Evolutionary conservation across 2,797 vertebrate species (phyloP).

Genomic region (Acipenser oxyrinchus): DNA sequence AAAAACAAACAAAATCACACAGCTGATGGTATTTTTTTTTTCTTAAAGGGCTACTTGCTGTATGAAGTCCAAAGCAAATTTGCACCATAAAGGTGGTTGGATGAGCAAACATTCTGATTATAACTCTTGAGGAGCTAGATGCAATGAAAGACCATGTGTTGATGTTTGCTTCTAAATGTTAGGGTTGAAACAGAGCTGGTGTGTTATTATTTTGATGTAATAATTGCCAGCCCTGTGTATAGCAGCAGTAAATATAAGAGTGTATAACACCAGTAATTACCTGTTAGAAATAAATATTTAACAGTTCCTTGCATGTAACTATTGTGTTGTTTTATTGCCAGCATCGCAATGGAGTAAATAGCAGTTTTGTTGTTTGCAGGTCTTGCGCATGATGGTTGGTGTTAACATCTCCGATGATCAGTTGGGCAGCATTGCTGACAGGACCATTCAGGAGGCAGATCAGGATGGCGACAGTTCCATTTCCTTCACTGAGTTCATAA

Average conservation of each 20-base stretch:
- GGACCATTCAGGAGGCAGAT: constrained; percentile 96
- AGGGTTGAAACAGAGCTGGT: background rate
- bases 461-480: constrained; percentile 92
- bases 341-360: background rate
- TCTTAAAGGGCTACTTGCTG: background rate
- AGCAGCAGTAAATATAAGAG: too few relatives aligned
- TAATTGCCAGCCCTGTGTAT: background rate
- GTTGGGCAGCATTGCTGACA: constrained; percentile 92
- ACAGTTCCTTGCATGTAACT: background rate
- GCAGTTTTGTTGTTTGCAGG: constrained; percentile 48
- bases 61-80: background rate
- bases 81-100: background rate
- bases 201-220: background rate
- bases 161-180: background rate
- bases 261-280: background rate
- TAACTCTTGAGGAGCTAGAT: background rate
- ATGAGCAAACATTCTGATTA: background rate
- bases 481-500: constrained; percentile 93
- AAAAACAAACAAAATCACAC: background rate
- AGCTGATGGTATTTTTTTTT: background rate
- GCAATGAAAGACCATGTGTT: background rate
- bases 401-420: constrained; percentile 98
- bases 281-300: background rate
- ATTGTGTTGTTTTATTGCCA: constrained; percentile 11
- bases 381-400: constrained; percentile 96